Base-by-base conservation (phyloP, 2,797 vertebrate genomes). In the Enteromius viviparus region DNA sequence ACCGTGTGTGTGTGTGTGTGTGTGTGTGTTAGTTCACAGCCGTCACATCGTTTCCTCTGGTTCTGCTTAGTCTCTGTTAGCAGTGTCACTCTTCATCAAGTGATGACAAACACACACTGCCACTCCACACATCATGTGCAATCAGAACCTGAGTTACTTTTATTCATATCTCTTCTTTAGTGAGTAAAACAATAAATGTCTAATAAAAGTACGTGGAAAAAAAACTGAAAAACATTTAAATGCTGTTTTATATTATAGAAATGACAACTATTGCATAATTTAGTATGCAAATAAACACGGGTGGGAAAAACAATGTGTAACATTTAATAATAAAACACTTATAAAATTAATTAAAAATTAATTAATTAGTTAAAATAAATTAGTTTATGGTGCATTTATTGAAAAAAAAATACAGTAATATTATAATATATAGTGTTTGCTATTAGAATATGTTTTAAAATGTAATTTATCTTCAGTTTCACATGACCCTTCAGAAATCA, bases 31-130 rank as follows among this genome's bases (percentile, higher is more conserved):
- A 12, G 62, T 68, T 76, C 26, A 49, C 65, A 47, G 51, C 19
- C n/a, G 15, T 76, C 62, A 64, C 76, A 32, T 78, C n/a, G 37
- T 83, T 78, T 84, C 62, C 80, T 82, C 17, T 62, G n/a, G 76
- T 62, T 78, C 75, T 78, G 76, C 5, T 81, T 49, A 76, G 45
- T 81, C 64, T 76, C 64, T 40, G 72, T 76, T 55, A 51, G 32
- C 65, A 74, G 17, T n/a, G 68, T 76, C 81, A 32, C 23, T 76
- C 72, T 82, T 53, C 49, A 68, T 82, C 37, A 62, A 76, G 19
- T 75, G 42, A 81, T 37, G 71, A 75, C 49, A 76, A 76, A 74
- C 66, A 72, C 82, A 72, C n/a, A 49, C 49, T 34, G 23, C 17
- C n/a, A 78, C 69, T 49, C 42, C 26, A 83, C 42, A 70, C 51